These are phyloP conservation scores for Cephus pulcher DNA, from an alignment of 2,888 invertebrate species.

Conservation along the genomic window DNA sequence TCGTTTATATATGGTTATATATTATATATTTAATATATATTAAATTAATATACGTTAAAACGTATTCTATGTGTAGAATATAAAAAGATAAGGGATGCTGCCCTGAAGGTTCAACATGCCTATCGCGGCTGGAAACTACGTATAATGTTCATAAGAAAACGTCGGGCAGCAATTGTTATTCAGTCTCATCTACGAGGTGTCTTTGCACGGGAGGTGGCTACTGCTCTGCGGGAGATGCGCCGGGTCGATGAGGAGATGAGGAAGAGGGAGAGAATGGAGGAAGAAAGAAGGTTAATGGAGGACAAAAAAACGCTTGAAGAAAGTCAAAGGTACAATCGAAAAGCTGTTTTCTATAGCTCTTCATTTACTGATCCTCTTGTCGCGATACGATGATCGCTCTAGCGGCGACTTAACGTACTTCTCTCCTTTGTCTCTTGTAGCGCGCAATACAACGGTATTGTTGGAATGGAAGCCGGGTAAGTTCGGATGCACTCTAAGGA, in stretches of 20 bases:
- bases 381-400: background rate
- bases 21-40: background rate
- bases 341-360: background rate
- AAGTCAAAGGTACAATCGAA: constrained; percentile 71
- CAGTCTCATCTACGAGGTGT: constrained; percentile 89
- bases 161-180: constrained; percentile 87
- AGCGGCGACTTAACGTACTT: constrained; percentile 26
- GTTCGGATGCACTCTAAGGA: constrained; percentile 42
- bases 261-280: constrained; percentile 79
- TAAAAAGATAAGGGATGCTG: constrained; percentile 74
- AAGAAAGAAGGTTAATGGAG: constrained; percentile 73
- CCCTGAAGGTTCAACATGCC: constrained; percentile 83
- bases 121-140: constrained; percentile 88
- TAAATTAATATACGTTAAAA: background rate
- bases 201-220: constrained; percentile 90
- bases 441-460: constrained; percentile 69
- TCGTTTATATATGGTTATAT: background rate
- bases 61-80: constrained; percentile 69
- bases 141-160: constrained; percentile 81
- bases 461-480: constrained; percentile 69
- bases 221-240: constrained; percentile 87
- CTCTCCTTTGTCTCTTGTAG: constrained; percentile 61
- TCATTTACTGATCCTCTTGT: too few relatives aligned
- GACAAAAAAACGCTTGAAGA: constrained; percentile 73
- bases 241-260: constrained; percentile 88